Conservation (phyloP, 2,888 invertebrate species). For the Agelastica alni region DNA sequence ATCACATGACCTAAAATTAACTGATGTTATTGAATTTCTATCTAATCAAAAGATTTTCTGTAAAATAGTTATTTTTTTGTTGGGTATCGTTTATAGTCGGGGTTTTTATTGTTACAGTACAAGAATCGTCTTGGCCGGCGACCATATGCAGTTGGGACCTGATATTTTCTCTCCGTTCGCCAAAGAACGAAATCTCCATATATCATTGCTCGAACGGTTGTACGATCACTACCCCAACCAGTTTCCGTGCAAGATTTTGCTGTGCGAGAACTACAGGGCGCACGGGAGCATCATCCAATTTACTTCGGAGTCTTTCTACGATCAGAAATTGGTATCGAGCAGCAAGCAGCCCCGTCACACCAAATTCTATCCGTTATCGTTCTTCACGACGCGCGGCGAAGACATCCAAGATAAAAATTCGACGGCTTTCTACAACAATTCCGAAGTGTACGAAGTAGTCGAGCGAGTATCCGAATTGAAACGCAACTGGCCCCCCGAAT, state of each 20-base stretch:
- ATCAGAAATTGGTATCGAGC: slow-evolving; percentile 73
- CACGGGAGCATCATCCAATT: slow-evolving; percentile 81
- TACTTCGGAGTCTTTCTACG: slow-evolving; percentile 82
- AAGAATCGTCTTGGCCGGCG: slow-evolving; percentile 79
- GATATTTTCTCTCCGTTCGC: slow-evolving; percentile 79
- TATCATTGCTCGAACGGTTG: slow-evolving; percentile 76
- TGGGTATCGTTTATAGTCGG: too few species aligned
- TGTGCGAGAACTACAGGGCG: slow-evolving; percentile 83
- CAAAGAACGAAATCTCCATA: slow-evolving; percentile 69
- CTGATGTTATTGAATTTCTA: too few species aligned
- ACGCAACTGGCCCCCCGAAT: slow-evolving; percentile 73
- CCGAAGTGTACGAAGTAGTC: slow-evolving; percentile 76
- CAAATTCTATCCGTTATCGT: slow-evolving; percentile 73
- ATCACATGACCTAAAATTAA: too few species aligned
- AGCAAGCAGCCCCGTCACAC: slow-evolving; percentile 73
- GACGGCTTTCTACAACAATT: slow-evolving; percentile 81
- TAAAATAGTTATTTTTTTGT: too few species aligned
- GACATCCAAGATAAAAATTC: slow-evolving; percentile 78
- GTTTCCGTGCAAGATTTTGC: slow-evolving; percentile 77
- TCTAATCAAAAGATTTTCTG: too few species aligned
- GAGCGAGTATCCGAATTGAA: slow-evolving; percentile 74
- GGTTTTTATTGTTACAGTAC: slow-evolving; percentile 59
- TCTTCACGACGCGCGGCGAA: slow-evolving; percentile 79
- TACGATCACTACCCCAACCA: slow-evolving; percentile 73
- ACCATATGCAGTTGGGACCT: slow-evolving; percentile 81